phyloP scores from a whole-genome alignment of 1,140 invertebrate species.

The Scaptomyza hsui region DNA sequence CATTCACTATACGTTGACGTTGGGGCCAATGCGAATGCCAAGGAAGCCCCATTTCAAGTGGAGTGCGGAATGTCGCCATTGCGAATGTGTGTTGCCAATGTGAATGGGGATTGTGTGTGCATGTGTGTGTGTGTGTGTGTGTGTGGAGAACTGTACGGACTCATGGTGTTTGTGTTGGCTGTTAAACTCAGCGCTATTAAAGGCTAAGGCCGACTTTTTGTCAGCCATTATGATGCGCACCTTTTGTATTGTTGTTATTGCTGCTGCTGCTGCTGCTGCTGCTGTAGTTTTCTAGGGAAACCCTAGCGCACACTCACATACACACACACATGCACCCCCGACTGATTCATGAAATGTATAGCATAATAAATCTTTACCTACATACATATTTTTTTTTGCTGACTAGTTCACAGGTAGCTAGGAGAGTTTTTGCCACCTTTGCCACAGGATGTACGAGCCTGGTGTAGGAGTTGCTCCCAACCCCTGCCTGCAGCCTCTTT shows the following conservation, averaged over 20 bases:
- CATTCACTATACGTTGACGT: neutral
- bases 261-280: slow-evolving; percentile 30
- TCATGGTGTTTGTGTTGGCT: slow-evolving; percentile 73
- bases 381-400: slow-evolving; percentile 51
- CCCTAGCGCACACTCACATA: slow-evolving; percentile 56
- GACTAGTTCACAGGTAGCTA: slow-evolving; percentile 64
- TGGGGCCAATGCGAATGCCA: slow-evolving; percentile 53
- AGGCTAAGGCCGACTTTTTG: slow-evolving; percentile 81
- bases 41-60: slow-evolving; percentile 60
- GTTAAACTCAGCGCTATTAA: slow-evolving; percentile 80
- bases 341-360: slow-evolving; percentile 80
- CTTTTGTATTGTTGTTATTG: slow-evolving; percentile 59
- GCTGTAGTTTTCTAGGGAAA: slow-evolving; percentile 78
- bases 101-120: slow-evolving; percentile 7
- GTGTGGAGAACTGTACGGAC: slow-evolving; percentile 30
- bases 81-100: slow-evolving; percentile 36
- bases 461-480: slow-evolving; percentile 63
- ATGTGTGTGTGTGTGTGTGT: neutral
- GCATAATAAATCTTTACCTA: slow-evolving; percentile 79
- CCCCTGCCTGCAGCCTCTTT: slow-evolving; percentile 1
- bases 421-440: slow-evolving; percentile 78
- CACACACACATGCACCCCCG: slow-evolving; percentile 44
- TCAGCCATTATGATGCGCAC: slow-evolving; percentile 79
- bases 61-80: slow-evolving; percentile 73
- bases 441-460: slow-evolving; percentile 71